Evolutionary conservation across 2,888 invertebrate species (phyloP).

Genomic region (Chaetoderma sp.): DNA sequence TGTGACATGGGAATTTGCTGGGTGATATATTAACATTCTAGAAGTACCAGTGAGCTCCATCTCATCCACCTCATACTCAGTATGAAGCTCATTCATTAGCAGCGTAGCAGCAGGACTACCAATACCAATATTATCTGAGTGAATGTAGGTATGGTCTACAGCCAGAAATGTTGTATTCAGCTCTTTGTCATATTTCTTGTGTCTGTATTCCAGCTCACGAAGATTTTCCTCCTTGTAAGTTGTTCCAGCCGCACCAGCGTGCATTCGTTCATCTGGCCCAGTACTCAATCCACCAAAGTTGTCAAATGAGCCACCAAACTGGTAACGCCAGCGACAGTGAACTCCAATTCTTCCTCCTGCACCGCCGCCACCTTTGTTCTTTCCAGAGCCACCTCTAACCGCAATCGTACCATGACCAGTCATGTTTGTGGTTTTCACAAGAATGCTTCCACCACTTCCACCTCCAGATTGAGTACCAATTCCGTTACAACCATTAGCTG

Average conservation of each 20-base stretch:
- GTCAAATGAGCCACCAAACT: slow-evolving; percentile 49
- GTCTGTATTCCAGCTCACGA: slow-evolving; percentile 47
- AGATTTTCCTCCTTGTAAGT: slow-evolving; percentile 52
- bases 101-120: slow-evolving; percentile 47
- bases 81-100: slow-evolving; percentile 41
- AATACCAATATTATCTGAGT: slow-evolving; percentile 42
- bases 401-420: slow-evolving; percentile 53
- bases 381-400: slow-evolving; percentile 48
- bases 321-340: slow-evolving; percentile 48
- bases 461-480: slow-evolving; percentile 45
- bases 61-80: slow-evolving; percentile 50
- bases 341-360: slow-evolving; percentile 52
- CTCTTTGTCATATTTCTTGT: slow-evolving; percentile 49
- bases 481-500: slow-evolving; percentile 42
- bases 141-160: slow-evolving; percentile 49
- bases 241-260: slow-evolving; percentile 54
- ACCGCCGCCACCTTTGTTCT: slow-evolving; percentile 49
- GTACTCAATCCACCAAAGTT: slow-evolving; percentile 50
- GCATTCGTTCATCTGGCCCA: slow-evolving; percentile 21
- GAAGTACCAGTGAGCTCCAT: slow-evolving; percentile 50
- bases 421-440: slow-evolving; percentile 48
- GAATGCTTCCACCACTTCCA: slow-evolving; percentile 51
- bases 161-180: slow-evolving; percentile 49
- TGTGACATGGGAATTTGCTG: slow-evolving; percentile 34
- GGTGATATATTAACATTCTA: slow-evolving; percentile 45